Evolutionary conservation across 2,113 vertebrate genomes (phyloP).

Genomic region (Abramis brama): DNA sequence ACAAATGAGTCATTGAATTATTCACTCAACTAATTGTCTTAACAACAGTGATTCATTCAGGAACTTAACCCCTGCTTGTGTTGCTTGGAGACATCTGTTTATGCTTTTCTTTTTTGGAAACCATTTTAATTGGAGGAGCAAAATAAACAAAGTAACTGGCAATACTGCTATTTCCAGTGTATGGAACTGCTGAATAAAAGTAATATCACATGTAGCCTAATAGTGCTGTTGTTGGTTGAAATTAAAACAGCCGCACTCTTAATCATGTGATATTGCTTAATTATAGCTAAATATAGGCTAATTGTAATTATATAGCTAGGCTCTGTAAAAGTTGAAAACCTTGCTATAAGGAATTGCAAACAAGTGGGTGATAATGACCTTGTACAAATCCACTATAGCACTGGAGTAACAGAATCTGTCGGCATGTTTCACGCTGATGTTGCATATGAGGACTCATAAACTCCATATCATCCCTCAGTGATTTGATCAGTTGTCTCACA

Average conservation of each 20-base stretch:
- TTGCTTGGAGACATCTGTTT: neutral
- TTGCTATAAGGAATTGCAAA: neutral
- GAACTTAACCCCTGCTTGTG: neutral
- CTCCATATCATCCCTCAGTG: slow-evolving; percentile 39
- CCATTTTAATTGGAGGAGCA: neutral
- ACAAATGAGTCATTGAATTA: neutral
- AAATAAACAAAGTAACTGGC: neutral
- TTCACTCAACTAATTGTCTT: neutral
- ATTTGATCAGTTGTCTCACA: slow-evolving; percentile 43
- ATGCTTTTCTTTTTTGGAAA: neutral
- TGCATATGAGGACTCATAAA: slow-evolving; percentile 37
- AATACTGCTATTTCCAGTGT: neutral
- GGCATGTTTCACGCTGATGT: slow-evolving; percentile 38
- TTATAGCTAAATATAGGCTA: neutral
- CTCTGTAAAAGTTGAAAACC: neutral
- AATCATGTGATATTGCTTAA: neutral
- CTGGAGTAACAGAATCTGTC: neutral
- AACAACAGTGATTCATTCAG: neutral
- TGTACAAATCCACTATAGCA: slow-evolving; percentile 9
- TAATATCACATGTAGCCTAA: neutral
- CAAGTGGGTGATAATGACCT: slow-evolving; percentile 21
- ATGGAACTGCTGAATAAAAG: neutral
- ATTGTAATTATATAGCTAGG: neutral
- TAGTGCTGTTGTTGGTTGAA: neutral
- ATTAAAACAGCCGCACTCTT: neutral